phyloP scores from a whole-genome alignment of 1,140 invertebrate genomes.

The Teleopsis dalmanni region DNA sequence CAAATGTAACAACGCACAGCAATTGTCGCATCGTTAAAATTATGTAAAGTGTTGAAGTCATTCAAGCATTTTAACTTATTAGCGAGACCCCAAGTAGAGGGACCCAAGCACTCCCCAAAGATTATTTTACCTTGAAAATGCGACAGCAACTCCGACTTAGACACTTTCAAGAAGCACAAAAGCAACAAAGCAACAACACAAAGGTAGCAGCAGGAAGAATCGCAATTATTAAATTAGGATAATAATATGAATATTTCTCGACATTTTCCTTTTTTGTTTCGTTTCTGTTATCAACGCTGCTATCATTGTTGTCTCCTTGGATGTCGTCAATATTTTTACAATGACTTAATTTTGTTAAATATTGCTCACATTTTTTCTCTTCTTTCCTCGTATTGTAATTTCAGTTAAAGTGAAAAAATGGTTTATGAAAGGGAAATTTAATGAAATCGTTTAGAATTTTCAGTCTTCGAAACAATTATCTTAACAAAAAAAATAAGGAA shows the following conservation, averaged over 20 bases:
- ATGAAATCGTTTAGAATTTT: constrained; percentile 5
- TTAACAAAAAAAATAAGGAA: too few relatives aligned
- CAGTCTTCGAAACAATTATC: background rate
- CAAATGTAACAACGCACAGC: too few relatives aligned
- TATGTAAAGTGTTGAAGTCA: too few relatives aligned
- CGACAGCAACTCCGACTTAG: too few relatives aligned
- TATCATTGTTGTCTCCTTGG: background rate
- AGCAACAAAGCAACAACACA: too few relatives aligned
- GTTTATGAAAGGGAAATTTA: constrained; percentile 9
- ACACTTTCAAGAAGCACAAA: too few relatives aligned
- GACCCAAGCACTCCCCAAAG: too few relatives aligned
- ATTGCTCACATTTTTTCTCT: background rate
- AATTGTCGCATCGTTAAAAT: too few relatives aligned
- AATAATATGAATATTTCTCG: background rate
- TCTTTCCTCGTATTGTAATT: background rate
- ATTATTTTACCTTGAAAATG: too few relatives aligned
- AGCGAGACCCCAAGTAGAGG: too few relatives aligned
- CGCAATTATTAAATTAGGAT: background rate
- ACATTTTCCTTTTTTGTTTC: background rate
- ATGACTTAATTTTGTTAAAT: background rate
- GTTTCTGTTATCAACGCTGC: background rate
- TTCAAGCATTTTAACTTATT: too few relatives aligned
- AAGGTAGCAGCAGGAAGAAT: too few relatives aligned
- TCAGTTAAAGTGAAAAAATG: constrained; percentile 5
- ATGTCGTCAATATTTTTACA: background rate